phyloP scores from a whole-genome alignment of 2,797 vertebrate species.

The Paramormyrops hopkinsi region DNA sequence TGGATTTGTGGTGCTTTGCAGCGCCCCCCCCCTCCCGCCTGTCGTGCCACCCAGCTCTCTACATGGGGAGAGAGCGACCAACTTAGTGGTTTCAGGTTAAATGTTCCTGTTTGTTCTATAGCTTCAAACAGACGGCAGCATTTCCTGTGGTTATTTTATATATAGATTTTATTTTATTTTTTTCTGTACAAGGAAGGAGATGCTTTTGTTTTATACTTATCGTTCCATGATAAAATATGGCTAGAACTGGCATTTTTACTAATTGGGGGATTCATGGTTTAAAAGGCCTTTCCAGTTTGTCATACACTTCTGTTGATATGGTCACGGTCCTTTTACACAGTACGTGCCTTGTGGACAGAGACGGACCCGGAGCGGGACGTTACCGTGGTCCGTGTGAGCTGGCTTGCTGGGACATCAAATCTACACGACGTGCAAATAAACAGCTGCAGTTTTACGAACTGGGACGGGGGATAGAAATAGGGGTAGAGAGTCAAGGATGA shows the following conservation, averaged over 20 bases:
- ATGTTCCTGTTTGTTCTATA: slow-evolving; percentile 31
- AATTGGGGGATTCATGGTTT: slow-evolving; percentile 42
- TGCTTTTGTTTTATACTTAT: slow-evolving; percentile 42
- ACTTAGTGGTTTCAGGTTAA: neutral
- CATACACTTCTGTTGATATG: slow-evolving; percentile 25
- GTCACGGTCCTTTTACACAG: slow-evolving; percentile 45
- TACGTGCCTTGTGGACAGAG: slow-evolving; percentile 64
- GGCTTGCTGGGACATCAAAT: slow-evolving; percentile 30
- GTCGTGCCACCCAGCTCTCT: neutral
- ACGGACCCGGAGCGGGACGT: slow-evolving; percentile 53
- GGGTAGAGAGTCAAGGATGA: neutral
- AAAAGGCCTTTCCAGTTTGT: slow-evolving; percentile 26
- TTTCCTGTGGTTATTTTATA: slow-evolving; percentile 23
- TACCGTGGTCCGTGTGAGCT: slow-evolving; percentile 32
- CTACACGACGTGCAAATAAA: slow-evolving; percentile 21
- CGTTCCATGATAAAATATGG: slow-evolving; percentile 29
- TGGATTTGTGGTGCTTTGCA: neutral
- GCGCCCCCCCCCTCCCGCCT: neutral
- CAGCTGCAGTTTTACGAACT: neutral
- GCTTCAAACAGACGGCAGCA: slow-evolving; percentile 44
- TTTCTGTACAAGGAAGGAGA: slow-evolving; percentile 24
- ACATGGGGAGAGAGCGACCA: neutral
- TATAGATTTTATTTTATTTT: neutral
- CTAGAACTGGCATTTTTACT: slow-evolving; percentile 47
- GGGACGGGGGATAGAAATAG: neutral